These are phyloP conservation scores for Meleagris gallopavo DNA, from an alignment of 2,113 vertebrate species.

Conservation along the genomic window DNA sequence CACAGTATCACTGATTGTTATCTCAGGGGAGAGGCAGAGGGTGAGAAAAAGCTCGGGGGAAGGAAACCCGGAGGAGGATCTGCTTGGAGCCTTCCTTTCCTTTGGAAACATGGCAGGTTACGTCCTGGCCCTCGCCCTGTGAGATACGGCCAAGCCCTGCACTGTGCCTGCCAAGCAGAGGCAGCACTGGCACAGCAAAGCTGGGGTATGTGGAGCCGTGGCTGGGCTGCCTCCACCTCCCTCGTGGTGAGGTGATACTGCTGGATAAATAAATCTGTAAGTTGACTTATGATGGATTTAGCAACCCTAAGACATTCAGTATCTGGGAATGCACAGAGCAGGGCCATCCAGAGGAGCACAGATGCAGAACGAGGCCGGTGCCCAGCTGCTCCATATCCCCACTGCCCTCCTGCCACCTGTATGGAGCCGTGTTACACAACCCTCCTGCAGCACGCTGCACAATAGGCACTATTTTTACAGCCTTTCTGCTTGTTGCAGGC, in stretches of 20 bases:
- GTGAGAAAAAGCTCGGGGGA: constrained; percentile 37
- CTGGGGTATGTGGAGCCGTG: not conserved
- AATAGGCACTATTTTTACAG: constrained; percentile 57
- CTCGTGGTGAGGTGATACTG: not conserved
- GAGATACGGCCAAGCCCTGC: not conserved
- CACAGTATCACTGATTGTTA: constrained; percentile 41
- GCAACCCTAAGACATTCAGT: not conserved
- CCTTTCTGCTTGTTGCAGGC: constrained; percentile 8
- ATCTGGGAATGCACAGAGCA: not conserved
- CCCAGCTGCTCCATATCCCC: not conserved
- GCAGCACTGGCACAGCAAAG: not conserved
- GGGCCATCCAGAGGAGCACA: not conserved
- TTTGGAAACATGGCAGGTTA: not conserved
- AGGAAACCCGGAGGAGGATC: constrained; percentile 7
- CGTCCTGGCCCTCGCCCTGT: not conserved
- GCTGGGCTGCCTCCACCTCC: constrained; percentile 7
- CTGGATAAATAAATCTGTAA: constrained; percentile 28
- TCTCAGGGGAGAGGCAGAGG: constrained; percentile 50
- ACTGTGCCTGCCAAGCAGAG: fast-evolving
- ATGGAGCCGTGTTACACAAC: constrained; percentile 15
- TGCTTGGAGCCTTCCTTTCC: not conserved
- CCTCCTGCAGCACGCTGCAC: not conserved
- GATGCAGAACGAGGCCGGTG: not conserved
- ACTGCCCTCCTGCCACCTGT: fast-evolving
- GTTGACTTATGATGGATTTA: not conserved